Percentiles rank a stretch among this genome's conserved stretches.
These are phyloP conservation scores for Nasonia vitripennis DNA, from an alignment of 1,140 invertebrate species.

Conservation along the genomic window DNA sequence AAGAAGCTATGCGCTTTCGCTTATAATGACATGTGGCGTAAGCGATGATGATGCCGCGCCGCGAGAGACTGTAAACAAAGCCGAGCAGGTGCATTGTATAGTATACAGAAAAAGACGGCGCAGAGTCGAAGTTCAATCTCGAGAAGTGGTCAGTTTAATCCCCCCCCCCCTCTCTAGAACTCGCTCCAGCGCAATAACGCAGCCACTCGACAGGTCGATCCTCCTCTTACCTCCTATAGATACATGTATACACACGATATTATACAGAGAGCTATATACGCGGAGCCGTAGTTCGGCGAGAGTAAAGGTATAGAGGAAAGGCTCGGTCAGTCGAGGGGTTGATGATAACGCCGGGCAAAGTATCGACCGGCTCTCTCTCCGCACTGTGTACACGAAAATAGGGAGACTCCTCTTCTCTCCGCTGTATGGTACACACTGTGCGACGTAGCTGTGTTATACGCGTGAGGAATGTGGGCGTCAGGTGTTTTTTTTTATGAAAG, in stretches of 20 bases:
- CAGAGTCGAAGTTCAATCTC: neutral
- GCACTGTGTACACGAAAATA: neutral
- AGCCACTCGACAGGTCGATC: slow-evolving; percentile 24
- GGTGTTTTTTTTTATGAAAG: neutral
- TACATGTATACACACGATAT: no score
- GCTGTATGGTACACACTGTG: neutral
- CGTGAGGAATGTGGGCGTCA: neutral
- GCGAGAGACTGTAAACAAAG: neutral
- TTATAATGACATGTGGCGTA: neutral
- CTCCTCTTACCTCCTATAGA: neutral
- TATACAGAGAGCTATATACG: neutral
- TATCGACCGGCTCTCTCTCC: slow-evolving; percentile 66
- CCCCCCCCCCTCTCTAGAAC: neutral
- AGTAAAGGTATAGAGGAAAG: slow-evolving; percentile 21
- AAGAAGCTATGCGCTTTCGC: neutral
- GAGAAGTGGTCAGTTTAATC: slow-evolving; percentile 10
- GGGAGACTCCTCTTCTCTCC: neutral
- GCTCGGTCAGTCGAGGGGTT: slow-evolving; percentile 50
- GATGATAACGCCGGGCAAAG: slow-evolving; percentile 42
- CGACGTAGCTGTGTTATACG: no score
- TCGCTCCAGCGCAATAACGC: slow-evolving; percentile 3
- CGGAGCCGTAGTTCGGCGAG: neutral
- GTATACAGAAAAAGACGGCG: no score
- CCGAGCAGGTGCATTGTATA: neutral
- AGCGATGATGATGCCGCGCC: neutral